Evolutionary conservation across 2,113 vertebrate genomes (phyloP).

Genomic region (Dinomys branickii): DNA sequence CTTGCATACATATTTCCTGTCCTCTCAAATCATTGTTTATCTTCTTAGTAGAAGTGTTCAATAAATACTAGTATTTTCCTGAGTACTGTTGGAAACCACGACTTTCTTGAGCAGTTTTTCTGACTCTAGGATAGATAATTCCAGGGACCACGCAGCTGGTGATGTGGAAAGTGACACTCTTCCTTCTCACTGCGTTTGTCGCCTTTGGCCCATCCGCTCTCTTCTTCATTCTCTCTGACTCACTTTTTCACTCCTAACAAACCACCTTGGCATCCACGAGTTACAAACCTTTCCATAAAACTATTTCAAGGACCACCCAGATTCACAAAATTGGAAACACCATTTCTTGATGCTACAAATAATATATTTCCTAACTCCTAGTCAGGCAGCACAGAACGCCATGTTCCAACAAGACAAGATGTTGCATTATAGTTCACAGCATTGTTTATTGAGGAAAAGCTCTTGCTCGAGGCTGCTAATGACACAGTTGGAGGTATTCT

Average conservation of each 20-base stretch:
- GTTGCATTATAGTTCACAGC: background rate
- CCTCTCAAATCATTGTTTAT: background rate
- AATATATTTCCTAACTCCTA: slow-evolving; percentile 14
- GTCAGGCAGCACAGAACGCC: background rate
- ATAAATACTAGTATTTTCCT: background rate
- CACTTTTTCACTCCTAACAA: background rate
- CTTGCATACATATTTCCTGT: background rate
- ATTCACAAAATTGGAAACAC: background rate
- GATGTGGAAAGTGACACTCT: background rate
- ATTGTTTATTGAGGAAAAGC: slow-evolving; percentile 50
- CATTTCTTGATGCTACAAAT: slow-evolving; percentile 10
- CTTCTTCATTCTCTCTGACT: background rate
- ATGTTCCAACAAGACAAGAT: slow-evolving; percentile 9
- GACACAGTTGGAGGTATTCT: background rate
- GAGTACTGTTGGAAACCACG: background rate
- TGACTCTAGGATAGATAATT: background rate
- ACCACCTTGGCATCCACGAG: background rate
- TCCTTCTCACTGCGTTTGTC: background rate
- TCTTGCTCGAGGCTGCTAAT: slow-evolving; percentile 37
- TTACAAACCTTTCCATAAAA: background rate
- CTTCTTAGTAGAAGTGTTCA: background rate
- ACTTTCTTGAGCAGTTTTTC: background rate
- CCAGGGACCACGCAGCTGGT: background rate
- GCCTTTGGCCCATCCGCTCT: background rate
- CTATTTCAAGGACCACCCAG: background rate